Conservation (phyloP, 2,888 invertebrate species). For the Agrochola lychnidis region DNA sequence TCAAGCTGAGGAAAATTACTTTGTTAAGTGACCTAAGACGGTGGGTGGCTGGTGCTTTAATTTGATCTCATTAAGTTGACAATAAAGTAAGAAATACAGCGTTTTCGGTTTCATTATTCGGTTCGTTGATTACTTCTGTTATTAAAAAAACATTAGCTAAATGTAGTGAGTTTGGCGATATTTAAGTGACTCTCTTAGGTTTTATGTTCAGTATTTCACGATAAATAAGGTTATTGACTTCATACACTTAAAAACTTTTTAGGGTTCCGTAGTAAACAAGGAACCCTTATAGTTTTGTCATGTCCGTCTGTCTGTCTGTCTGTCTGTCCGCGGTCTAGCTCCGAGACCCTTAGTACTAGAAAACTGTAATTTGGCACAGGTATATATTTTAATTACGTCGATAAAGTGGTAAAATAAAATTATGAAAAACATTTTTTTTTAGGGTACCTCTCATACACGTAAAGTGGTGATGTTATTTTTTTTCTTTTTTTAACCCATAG, state of each 20-base stretch:
- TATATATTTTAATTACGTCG: no score
- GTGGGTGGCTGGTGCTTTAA: constrained; percentile 15
- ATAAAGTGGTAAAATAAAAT: no score
- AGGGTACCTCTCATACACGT: no score
- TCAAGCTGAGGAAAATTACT: constrained; percentile 44
- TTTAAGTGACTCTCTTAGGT: neutral
- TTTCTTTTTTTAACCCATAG: no score
- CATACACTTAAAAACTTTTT: neutral
- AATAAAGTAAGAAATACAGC: constrained; percentile 19
- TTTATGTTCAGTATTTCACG: neutral
- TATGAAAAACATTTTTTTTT: no score
- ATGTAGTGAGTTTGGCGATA: constrained; percentile 17
- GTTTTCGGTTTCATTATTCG: constrained; percentile 19
- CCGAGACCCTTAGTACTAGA: no score
- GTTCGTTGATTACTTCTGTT: constrained; percentile 24
- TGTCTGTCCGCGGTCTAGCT: no score
- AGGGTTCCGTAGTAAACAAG: no score
- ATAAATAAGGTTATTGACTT: constrained; percentile 14
- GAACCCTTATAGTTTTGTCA: no score
- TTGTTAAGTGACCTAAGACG: constrained; percentile 16
- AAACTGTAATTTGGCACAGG: no score
- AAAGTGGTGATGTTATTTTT: no score
- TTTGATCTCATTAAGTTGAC: constrained; percentile 41
- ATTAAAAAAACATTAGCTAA: constrained; percentile 29
- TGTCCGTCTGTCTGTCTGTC: no score